Evolutionary conservation across 2,888 invertebrate species (phyloP).

Genomic region (Disparrhopalites patrizii): DNA sequence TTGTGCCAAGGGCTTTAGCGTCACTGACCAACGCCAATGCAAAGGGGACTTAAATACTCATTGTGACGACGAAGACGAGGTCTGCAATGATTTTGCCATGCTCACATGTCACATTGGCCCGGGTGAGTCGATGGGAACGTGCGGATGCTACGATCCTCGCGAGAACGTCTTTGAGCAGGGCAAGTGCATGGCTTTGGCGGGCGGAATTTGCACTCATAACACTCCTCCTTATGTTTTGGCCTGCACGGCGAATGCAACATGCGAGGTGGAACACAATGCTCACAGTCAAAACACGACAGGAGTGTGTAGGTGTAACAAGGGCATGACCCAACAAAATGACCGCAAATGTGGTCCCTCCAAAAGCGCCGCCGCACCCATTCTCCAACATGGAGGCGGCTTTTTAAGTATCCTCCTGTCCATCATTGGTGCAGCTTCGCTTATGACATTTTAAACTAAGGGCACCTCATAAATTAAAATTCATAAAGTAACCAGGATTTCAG

Average conservation of each 20-base stretch:
- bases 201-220: not conserved
- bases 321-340: not conserved
- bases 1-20: constrained; percentile 9
- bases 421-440: no score
- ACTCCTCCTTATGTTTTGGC: not conserved
- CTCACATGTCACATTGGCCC: constrained; percentile 1
- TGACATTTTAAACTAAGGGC: no score
- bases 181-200: constrained; percentile 18
- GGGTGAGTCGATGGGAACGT: constrained; percentile 3
- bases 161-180: constrained; percentile 18
- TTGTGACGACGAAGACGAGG: not conserved
- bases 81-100: constrained; percentile 12
- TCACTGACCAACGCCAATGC: not conserved
- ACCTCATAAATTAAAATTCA: no score
- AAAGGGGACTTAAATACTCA: constrained; percentile 9
- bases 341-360: no score
- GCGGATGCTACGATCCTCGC: constrained; percentile 10
- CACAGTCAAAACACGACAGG: not conserved
- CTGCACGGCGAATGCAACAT: constrained; percentile 8
- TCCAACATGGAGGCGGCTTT: no score
- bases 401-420: no score
- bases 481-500: no score
- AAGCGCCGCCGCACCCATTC: no score
- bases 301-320: constrained; percentile 14
- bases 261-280: not conserved